Conservation (phyloP, 2,888 invertebrate genomes). For the Mythimna albipuncta region DNA sequence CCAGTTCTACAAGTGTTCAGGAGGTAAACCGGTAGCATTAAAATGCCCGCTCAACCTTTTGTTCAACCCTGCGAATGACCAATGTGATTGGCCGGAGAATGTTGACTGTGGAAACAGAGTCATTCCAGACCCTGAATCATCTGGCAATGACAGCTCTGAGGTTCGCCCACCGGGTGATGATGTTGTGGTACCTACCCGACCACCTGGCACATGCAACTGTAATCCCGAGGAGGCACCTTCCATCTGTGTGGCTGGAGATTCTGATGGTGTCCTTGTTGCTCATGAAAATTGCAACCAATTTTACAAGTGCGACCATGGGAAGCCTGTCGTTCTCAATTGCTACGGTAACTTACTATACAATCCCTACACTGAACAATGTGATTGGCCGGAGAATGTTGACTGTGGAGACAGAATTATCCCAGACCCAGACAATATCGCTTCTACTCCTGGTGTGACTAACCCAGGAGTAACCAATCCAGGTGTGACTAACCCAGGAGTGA, state of each 20-base stretch:
- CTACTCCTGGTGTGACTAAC: background rate
- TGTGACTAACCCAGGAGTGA: slow-evolving; percentile 1
- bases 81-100: slow-evolving; percentile 67
- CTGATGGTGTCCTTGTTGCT: slow-evolving; percentile 67
- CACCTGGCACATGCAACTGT: slow-evolving; percentile 34
- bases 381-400: slow-evolving; percentile 71
- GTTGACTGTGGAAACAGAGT: slow-evolving; percentile 68
- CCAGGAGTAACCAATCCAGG: background rate
- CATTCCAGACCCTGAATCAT: slow-evolving; percentile 41
- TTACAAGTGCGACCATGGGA: slow-evolving; percentile 69
- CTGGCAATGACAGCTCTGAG: slow-evolving; percentile 16
- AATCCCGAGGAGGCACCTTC: slow-evolving; percentile 66
- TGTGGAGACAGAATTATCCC: slow-evolving; percentile 64
- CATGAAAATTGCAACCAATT: slow-evolving; percentile 75
- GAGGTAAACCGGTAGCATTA: slow-evolving; percentile 64
- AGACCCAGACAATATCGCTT: slow-evolving; percentile 19
- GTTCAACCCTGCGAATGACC: slow-evolving; percentile 65
- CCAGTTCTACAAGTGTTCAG: slow-evolving; percentile 69
- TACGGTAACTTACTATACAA: slow-evolving; percentile 63
- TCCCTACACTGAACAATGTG: slow-evolving; percentile 66
- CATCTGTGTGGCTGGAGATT: slow-evolving; percentile 67
- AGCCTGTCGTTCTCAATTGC: slow-evolving; percentile 64
- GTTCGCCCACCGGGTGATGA: slow-evolving; percentile 17
- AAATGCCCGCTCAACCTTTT: slow-evolving; percentile 61
- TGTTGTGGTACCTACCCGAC: slow-evolving; percentile 21